These are phyloP conservation scores for Sabatieria punctata DNA, from an alignment of 2,888 invertebrate species.

Conservation along the genomic window DNA sequence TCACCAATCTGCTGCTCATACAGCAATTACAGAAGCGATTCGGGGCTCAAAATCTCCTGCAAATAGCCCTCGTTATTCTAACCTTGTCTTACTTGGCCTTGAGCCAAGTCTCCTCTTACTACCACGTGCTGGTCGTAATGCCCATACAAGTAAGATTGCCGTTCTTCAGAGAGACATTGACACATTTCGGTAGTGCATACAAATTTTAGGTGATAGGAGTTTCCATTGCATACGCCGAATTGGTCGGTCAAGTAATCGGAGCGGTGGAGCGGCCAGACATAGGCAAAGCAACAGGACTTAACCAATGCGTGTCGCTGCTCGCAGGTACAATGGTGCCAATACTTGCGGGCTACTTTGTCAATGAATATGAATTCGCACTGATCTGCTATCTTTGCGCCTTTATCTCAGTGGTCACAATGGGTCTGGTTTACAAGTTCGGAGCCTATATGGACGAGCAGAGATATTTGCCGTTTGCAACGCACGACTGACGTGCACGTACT, in stretches of 20 bases:
- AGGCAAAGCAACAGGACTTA: conserved; percentile 23
- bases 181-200: too few species aligned
- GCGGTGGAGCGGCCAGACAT: conserved; percentile 16
- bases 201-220: conserved; percentile 19
- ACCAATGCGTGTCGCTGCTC: conserved; percentile 16
- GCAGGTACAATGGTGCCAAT: conserved; percentile 18
- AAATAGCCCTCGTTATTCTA: conserved; percentile 14
- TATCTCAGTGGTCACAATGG: conserved; percentile 14
- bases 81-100: conserved; percentile 16
- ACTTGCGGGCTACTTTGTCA: conserved; percentile 18
- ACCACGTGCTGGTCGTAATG: conserved; percentile 17
- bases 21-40: conserved; percentile 16
- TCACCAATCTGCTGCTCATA: conserved; percentile 18
- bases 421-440: conserved; percentile 15
- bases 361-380: conserved; percentile 12
- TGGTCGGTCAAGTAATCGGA: conserved; percentile 20
- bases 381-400: conserved; percentile 18
- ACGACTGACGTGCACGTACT: too few species aligned
- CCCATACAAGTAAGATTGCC: conserved; percentile 18
- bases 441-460: conserved; percentile 20
- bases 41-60: conserved; percentile 16
- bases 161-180: too few species aligned
- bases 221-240: conserved; percentile 20
- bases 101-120: conserved; percentile 13
- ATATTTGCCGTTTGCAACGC: too few species aligned